phyloP scores from a whole-genome alignment of 2,113 vertebrate genomes.

The Formicarius rufipectus region DNA sequence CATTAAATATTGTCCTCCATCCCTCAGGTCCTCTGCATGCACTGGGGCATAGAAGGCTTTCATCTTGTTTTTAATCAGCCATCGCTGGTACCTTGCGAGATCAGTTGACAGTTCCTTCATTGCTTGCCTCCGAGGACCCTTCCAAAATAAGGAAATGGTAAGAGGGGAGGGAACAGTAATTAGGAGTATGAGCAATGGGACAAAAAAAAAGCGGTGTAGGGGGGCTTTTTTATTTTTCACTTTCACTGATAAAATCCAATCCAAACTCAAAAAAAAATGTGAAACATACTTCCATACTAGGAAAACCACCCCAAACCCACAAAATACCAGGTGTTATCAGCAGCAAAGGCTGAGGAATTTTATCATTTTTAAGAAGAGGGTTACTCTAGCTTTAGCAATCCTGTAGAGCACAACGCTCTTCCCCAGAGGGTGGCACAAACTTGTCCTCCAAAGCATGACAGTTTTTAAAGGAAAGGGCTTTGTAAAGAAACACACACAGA shows the following conservation, averaged over 20 bases:
- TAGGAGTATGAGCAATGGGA: neutral
- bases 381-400: neutral
- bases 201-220: too few species aligned
- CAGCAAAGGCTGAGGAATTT: neutral
- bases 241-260: neutral
- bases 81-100: conserved; percentile 88
- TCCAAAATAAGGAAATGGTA: neutral
- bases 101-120: conserved; percentile 91
- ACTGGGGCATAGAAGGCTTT: conserved; percentile 95
- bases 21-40: conserved; percentile 91
- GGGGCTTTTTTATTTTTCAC: too few species aligned
- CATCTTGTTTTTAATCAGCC: conserved; percentile 93
- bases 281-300: neutral
- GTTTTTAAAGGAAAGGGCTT: neutral
- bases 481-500: neutral
- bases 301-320: neutral
- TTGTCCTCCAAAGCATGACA: neutral
- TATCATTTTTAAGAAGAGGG: neutral
- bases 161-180: neutral
- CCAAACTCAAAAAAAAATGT: neutral
- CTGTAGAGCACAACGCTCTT: neutral
- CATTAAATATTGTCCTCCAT: conserved; percentile 91
- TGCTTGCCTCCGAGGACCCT: conserved; percentile 91
- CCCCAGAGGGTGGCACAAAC: neutral
- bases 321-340: neutral